Evolutionary conservation across 1,140 invertebrate species (phyloP).

Genomic region (Sesamia nonagrioides): DNA sequence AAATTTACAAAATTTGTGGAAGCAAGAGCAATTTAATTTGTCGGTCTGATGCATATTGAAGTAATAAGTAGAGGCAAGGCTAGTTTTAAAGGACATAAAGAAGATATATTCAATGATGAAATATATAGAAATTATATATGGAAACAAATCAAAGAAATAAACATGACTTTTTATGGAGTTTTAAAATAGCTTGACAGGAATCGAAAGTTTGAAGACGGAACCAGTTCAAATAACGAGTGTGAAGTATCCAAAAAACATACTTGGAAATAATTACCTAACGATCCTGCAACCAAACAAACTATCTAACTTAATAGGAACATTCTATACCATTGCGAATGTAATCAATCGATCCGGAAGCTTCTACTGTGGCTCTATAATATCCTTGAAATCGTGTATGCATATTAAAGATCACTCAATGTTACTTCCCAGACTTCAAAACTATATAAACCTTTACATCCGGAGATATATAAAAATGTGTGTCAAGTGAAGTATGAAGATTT

Average conservation of each 20-base stretch:
- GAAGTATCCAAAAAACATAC: not conserved
- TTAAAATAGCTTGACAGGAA: not conserved
- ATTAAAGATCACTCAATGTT: constrained; percentile 20
- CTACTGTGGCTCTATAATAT: not conserved
- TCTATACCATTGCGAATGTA: constrained; percentile 1
- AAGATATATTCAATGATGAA: not conserved
- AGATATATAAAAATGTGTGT: constrained; percentile 30
- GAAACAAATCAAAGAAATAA: not conserved
- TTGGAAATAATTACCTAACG: not conserved
- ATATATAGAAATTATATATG: not conserved
- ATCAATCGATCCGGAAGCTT: constrained; percentile 1
- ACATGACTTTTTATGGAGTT: not conserved
- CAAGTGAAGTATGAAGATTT: constrained; percentile 25
- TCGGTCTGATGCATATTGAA: constrained; percentile 19
- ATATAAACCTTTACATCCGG: constrained; percentile 21
- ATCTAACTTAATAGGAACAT: not conserved
- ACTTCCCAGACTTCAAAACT: not conserved
- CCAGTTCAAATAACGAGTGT: not conserved
- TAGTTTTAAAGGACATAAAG: too few relatives aligned
- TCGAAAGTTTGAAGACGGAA: constrained; percentile 10
- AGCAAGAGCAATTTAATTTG: not conserved
- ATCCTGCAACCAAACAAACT: not conserved
- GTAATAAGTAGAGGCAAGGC: not conserved
- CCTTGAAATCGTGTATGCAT: constrained; percentile 21
- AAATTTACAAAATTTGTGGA: constrained; percentile 10